Conservation (phyloP, 2,797 vertebrate species). For the Pseudomugil tenellus region DNA sequence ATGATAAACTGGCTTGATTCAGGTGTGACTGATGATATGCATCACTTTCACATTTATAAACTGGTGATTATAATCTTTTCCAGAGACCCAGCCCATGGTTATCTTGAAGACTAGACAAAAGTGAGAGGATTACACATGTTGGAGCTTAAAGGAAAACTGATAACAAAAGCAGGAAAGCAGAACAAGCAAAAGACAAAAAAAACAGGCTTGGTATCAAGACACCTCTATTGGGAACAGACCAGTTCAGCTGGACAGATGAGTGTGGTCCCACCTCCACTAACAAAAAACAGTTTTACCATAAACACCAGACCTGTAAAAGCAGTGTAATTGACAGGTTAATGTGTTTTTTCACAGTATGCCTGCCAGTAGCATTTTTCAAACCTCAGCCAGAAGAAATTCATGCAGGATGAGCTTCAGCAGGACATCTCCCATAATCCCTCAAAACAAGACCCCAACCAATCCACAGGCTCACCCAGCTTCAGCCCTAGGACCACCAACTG, state of each 20-base stretch:
- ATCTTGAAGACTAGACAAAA: neutral
- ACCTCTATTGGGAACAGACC: neutral
- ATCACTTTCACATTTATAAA: neutral
- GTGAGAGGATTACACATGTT: neutral
- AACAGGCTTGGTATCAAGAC: neutral
- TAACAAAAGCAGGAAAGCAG: neutral
- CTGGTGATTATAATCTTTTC: neutral
- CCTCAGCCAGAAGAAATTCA: neutral
- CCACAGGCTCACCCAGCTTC: neutral
- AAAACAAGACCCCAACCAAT: neutral
- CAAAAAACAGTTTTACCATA: conserved; percentile 11
- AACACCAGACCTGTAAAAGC: neutral
- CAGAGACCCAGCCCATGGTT: neutral
- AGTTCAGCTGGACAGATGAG: neutral
- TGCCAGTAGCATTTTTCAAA: neutral
- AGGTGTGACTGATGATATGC: neutral
- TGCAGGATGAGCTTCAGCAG: neutral
- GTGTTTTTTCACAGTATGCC: neutral
- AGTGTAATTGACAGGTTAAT: neutral
- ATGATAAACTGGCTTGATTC: neutral
- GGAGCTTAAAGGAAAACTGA: neutral
- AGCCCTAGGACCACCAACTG: neutral
- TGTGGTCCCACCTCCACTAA: conserved; percentile 1
- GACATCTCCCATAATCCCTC: neutral
- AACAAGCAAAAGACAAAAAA: neutral